A percentile compares a stretch with the other conserved stretches of the same genome.
These are phyloP conservation scores for Ia io DNA, from an alignment of 2,113 vertebrate species.

Conservation along the genomic window DNA sequence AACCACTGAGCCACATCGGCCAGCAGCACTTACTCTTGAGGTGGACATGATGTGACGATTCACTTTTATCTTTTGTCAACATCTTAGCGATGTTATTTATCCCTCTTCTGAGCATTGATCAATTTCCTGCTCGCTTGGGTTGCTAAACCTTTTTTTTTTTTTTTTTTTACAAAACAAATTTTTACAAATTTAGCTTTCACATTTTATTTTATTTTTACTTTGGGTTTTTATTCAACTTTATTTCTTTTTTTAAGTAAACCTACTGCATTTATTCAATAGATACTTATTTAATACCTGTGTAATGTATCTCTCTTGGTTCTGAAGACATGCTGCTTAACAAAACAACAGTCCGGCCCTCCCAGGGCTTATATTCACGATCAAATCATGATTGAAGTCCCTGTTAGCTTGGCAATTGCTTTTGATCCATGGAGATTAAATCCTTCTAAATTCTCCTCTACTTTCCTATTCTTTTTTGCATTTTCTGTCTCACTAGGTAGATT, in stretches of 20 bases:
- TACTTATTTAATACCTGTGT: background rate
- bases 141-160: background rate
- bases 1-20: too few relatives aligned
- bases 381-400: background rate
- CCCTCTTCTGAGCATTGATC: background rate
- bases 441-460: background rate
- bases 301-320: background rate
- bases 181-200: slow-evolving; percentile 43
- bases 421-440: background rate
- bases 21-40: background rate
- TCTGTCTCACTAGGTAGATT: background rate
- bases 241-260: slow-evolving; percentile 32
- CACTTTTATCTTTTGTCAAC: background rate
- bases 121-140: background rate
- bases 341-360: background rate
- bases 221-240: slow-evolving; percentile 8
- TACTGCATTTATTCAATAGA: slow-evolving; percentile 6
- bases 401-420: background rate
- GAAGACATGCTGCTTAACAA: background rate
- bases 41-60: background rate
- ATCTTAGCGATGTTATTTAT: background rate
- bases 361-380: background rate
- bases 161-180: slow-evolving; percentile 23
- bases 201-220: background rate
- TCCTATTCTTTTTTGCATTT: background rate